These are phyloP conservation scores for Coenonympha arcania DNA, from an alignment of 2,888 invertebrate genomes.

Conservation along the genomic window DNA sequence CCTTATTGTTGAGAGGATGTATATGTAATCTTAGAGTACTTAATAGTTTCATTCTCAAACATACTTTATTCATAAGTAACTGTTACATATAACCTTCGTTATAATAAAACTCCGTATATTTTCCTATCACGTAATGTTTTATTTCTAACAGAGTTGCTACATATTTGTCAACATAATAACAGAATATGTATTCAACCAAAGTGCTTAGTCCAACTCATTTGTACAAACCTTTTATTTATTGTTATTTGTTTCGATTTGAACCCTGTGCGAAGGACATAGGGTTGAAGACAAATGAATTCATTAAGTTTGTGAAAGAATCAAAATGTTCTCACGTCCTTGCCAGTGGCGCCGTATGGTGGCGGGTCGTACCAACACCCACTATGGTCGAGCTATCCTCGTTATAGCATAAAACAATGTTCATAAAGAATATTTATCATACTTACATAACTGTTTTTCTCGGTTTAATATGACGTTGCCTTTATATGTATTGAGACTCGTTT, in stretches of 20 bases:
- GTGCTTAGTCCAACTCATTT: conserved; percentile 41
- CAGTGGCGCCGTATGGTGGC: conserved; percentile 43
- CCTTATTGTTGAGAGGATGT: too few relatives aligned
- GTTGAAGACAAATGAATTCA: conserved; percentile 24
- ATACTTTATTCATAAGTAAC: conserved; percentile 32
- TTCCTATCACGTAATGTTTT: conserved; percentile 33
- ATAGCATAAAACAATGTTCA: conserved; percentile 20
- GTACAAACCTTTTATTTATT: conserved; percentile 21
- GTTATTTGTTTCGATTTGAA: conserved; percentile 27
- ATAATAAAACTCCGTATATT: conserved; percentile 29
- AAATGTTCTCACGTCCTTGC: conserved; percentile 50
- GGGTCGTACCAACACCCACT: conserved; percentile 31
- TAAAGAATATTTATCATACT: conserved; percentile 18
- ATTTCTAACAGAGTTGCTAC: conserved; percentile 49
- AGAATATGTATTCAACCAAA: conserved; percentile 62
- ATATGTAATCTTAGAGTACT: too few relatives aligned
- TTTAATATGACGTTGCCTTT: conserved; percentile 9
- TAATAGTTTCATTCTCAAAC: too few relatives aligned
- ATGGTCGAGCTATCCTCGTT: conserved; percentile 23
- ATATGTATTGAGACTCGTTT: conserved; percentile 1
- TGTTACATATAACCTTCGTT: conserved; percentile 31
- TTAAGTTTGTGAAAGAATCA: conserved; percentile 33
- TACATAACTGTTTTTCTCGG: conserved; percentile 8
- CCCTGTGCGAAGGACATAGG: conserved; percentile 35
- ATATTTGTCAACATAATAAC: conserved; percentile 65